Evolutionary conservation across 1,140 invertebrate genomes (phyloP).

Genomic region (Oryzaephilus surinamensis): DNA sequence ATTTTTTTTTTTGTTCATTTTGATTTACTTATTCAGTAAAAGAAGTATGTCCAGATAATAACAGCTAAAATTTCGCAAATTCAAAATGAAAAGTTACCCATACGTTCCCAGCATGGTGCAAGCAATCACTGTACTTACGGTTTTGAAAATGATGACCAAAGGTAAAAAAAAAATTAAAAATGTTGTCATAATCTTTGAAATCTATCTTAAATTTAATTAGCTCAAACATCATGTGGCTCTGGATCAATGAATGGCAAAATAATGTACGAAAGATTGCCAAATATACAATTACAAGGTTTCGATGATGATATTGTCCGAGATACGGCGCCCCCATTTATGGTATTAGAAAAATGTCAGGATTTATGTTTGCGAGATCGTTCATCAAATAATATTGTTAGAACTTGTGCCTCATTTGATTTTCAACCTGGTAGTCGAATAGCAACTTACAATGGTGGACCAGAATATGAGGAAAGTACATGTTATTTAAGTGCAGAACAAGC

Average conservation of each 20-base stretch:
- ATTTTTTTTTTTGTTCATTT: conserved; percentile 2
- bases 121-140: conserved; percentile 71
- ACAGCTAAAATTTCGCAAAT: conserved; percentile 17
- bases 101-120: conserved; percentile 62
- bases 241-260: conserved; percentile 62
- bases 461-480: conserved; percentile 86
- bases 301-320: conserved; percentile 79
- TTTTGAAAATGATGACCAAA: conserved; percentile 69
- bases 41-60: conserved; percentile 37
- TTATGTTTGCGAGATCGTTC: conserved; percentile 73
- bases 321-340: conserved; percentile 69
- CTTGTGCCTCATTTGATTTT: conserved; percentile 81
- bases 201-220: conserved; percentile 37
- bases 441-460: conserved; percentile 66
- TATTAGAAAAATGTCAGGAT: conserved; percentile 76
- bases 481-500: conserved; percentile 74
- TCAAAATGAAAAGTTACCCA: conserved; percentile 50
- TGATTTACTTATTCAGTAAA: conserved; percentile 18
- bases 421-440: conserved; percentile 75
- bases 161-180: conserved; percentile 51
- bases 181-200: conserved; percentile 1
- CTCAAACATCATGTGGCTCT: conserved; percentile 83
- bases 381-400: conserved; percentile 63
- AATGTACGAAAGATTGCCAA: conserved; percentile 77
- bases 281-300: conserved; percentile 78